Evolutionary conservation across 2,888 invertebrate genomes (phyloP).

Genomic region (Siphlonurus alternatus): DNA sequence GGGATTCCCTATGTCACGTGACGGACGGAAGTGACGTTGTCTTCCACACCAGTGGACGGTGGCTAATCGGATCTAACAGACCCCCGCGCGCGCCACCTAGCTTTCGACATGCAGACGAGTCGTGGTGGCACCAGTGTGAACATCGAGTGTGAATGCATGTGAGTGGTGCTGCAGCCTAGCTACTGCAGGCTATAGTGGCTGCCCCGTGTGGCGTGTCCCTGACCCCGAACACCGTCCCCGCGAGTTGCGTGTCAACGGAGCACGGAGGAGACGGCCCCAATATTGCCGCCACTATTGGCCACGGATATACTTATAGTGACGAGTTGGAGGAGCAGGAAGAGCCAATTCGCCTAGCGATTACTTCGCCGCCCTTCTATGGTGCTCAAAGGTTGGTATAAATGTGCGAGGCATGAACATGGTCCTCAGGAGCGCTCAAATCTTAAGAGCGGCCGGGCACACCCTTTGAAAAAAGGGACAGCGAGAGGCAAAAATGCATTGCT

Average conservation of each 20-base stretch:
- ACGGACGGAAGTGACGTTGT: conserved; percentile 9
- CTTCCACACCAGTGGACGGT: conserved; percentile 8
- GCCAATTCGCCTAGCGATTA: not conserved
- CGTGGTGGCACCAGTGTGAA: not conserved
- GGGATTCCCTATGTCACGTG: conserved; percentile 5
- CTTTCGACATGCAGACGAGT: not conserved
- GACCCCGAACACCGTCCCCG: no score
- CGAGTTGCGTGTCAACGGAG: no score
- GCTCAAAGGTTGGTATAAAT: not conserved
- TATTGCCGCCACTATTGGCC: not conserved
- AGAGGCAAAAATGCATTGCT: no score
- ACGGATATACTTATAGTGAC: not conserved
- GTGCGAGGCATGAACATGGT: no score
- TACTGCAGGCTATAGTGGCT: no score
- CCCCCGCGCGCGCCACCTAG: not conserved
- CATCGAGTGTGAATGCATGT: not conserved
- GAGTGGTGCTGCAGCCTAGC: not conserved
- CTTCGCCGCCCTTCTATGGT: not conserved
- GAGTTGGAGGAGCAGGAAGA: not conserved
- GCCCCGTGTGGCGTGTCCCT: no score
- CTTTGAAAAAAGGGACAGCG: no score
- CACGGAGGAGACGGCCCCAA: not conserved
- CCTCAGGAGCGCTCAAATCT: no score
- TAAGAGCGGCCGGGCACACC: no score
- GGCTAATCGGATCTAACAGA: conserved; percentile 7